Evolutionary conservation across 2,888 invertebrate species (phyloP), one percentile per base, ranked within the genome.

Genomic region (Euproctis similis): DNA sequence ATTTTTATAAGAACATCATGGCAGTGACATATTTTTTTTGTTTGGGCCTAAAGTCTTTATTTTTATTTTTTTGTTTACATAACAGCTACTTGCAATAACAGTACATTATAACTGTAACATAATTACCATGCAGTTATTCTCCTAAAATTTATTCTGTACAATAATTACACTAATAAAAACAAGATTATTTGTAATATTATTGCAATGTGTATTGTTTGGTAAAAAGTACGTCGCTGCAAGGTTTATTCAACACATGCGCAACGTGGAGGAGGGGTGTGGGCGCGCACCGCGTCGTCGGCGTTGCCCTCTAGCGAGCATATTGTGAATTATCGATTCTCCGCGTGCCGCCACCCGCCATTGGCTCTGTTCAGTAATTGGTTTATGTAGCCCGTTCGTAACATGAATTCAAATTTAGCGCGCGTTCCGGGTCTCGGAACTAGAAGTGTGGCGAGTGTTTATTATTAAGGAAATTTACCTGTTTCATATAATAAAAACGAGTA

Each of bases 381-480:
- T 81, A 78, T 75, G 74, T 71, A 64, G 72, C 65, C 67, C 59
- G 74, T 76, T 77, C 74, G 76, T 73, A 77, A 67, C 77, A 77
- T 80, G 80, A 80, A 80, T 82, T 81, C 75, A 82, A 82, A 81
- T 82, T 81, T 81, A 75, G 74, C 77, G 81, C 76, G 80, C 76
- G 73, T 66, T 62, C 64, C 63, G 64, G 58, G 64, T 57, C 59
- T 64, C 59, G 53, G 67, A 64, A 62, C 19, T n/a, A 17, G 61
- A 65, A 72, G 64, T 62, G 58, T 66, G 59, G 53, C 46, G 61
- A 66, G 64, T 68, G 62, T 70, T 70, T 71, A 61, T 64, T 2
- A n/a, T 59, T 56, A 48, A 55, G 53, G 65, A 47, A 74, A 75
- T 71, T 73, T 73, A 73, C 60, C 60, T 61, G 62, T 63, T 71